Conservation (phyloP, 2,888 invertebrate species). For the Phlogophora meticulosa region DNA sequence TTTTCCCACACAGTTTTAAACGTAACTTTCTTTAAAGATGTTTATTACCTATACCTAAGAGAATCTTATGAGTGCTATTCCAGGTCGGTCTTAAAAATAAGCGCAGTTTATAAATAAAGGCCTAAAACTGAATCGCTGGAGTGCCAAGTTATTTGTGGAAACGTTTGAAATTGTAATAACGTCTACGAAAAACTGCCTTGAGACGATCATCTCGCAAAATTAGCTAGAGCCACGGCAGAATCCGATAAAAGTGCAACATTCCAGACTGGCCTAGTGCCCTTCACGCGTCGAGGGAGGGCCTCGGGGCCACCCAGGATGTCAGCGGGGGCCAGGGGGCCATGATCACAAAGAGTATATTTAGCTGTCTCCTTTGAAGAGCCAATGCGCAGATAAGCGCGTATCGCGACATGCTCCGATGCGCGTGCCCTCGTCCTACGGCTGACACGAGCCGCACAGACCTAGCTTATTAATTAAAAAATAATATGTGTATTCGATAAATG, state of each 20-base stretch:
- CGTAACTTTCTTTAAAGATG: background rate
- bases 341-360: conserved; percentile 82
- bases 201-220: conserved; percentile 37
- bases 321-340: conserved; percentile 59
- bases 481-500: conserved; percentile 32
- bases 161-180: conserved; percentile 25
- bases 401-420: conserved; percentile 74
- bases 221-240: conserved; percentile 32
- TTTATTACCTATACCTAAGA: background rate
- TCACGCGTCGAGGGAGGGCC: conserved; percentile 62
- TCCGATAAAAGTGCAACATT: conserved; percentile 57
- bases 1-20: background rate
- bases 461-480: conserved; percentile 52
- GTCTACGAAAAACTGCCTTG: conserved; percentile 49
- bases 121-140: conserved; percentile 16
- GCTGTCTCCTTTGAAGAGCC: conserved; percentile 81
- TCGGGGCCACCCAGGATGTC: conserved; percentile 71
- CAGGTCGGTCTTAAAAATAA: background rate
- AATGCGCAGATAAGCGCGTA: conserved; percentile 80
- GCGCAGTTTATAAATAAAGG: background rate
- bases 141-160: conserved; percentile 54
- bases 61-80: background rate
- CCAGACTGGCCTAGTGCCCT: conserved; percentile 64
- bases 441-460: conserved; percentile 59
- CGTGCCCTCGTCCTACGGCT: conserved; percentile 64